Conservation (phyloP, 2,888 invertebrate genomes). For the Lithodes maja region DNA sequence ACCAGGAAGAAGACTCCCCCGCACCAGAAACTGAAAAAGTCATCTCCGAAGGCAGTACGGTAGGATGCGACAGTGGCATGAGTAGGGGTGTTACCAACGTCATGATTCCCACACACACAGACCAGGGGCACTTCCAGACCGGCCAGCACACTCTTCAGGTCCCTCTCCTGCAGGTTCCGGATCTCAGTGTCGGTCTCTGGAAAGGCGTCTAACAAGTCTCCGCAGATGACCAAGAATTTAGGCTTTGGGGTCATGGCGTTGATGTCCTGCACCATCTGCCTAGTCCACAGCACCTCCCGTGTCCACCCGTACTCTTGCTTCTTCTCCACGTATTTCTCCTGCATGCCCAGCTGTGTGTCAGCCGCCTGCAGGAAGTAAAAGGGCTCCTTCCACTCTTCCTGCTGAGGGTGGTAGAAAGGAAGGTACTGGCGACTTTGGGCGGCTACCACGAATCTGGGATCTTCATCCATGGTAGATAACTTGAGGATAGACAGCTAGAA, state of each 20-base stretch:
- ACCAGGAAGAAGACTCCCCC: conserved; percentile 77
- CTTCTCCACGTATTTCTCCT: conserved; percentile 73
- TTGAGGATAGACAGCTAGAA: not conserved
- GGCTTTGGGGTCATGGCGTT: conserved; percentile 76
- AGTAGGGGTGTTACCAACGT: conserved; percentile 77
- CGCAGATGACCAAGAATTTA: conserved; percentile 77
- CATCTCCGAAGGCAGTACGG: conserved; percentile 75
- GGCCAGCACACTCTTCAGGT: conserved; percentile 74
- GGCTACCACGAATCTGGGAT: not conserved
- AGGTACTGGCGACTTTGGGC: conserved; percentile 30
- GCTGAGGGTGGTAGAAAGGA: conserved; percentile 67
- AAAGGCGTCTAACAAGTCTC: conserved; percentile 77
- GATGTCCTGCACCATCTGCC: conserved; percentile 74
- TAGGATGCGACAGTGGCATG: conserved; percentile 73
- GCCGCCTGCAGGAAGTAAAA: conserved; percentile 77
- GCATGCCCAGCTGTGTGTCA: conserved; percentile 77
- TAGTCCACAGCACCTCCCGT: conserved; percentile 75
- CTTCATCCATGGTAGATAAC: not conserved
- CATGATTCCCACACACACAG: conserved; percentile 78
- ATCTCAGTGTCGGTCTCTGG: conserved; percentile 73
- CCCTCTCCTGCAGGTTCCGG: conserved; percentile 74
- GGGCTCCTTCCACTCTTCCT: conserved; percentile 74
- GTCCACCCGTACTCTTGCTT: conserved; percentile 74
- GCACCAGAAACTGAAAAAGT: conserved; percentile 77
- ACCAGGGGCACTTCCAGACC: conserved; percentile 76